Evolutionary conservation across 2,113 vertebrate species (phyloP).

Genomic region (Mus spicilegus): DNA sequence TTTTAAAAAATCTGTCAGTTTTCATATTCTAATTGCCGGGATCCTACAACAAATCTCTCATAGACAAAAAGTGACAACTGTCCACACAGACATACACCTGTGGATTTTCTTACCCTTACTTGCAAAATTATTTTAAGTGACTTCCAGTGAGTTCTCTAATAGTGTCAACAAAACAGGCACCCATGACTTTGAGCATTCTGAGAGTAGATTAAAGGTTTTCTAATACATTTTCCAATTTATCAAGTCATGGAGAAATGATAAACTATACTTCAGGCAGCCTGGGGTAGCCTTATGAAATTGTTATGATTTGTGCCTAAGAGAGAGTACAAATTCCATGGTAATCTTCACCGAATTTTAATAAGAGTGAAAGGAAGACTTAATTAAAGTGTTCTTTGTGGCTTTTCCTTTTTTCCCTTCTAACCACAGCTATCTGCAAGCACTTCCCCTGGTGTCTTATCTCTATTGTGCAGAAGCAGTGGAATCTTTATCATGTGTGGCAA

Average conservation of each 20-base stretch:
- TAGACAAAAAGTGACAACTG: neutral
- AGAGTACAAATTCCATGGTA: conserved; percentile 84
- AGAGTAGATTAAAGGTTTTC: conserved; percentile 69
- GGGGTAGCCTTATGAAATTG: conserved; percentile 81
- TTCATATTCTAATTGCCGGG: neutral
- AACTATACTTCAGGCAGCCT: conserved; percentile 74
- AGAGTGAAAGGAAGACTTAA: conserved; percentile 85
- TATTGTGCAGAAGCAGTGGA: conserved; percentile 34
- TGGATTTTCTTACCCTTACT: neutral
- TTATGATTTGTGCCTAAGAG: conserved; percentile 86
- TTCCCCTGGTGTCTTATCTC: conserved; percentile 81
- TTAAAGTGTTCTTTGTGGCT: conserved; percentile 83
- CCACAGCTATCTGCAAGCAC: conserved; percentile 68
- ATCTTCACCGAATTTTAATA: conserved; percentile 86
- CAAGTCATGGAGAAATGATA: conserved; percentile 79
- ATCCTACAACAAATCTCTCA: neutral
- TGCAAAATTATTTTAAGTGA: conserved; percentile 60
- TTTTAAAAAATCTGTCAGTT: neutral
- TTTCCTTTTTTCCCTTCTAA: conserved; percentile 47
- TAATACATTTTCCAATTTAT: conserved; percentile 77
- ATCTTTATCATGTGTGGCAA: conserved; percentile 50
- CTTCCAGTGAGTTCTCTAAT: conserved; percentile 70
- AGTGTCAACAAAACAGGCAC: conserved; percentile 47
- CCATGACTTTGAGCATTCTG: neutral
- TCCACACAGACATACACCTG: neutral